These are phyloP conservation scores for Acleris laterana DNA, from an alignment of 2,888 invertebrate species.

Conservation along the genomic window DNA sequence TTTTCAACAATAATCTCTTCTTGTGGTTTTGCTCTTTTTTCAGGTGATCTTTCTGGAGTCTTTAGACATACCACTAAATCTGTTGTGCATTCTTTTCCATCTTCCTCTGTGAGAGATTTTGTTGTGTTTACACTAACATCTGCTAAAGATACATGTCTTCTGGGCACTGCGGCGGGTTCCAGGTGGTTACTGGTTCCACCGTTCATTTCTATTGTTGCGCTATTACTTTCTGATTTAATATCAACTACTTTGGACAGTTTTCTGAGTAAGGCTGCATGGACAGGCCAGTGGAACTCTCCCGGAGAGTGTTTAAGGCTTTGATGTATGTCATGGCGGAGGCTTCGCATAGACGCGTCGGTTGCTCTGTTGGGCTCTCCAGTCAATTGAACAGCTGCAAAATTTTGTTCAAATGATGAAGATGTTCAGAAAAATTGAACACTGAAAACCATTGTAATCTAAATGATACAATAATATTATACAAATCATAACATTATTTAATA, in stretches of 20 bases:
- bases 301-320: slow-evolving; percentile 60
- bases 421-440: too few relatives aligned
- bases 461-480: too few relatives aligned
- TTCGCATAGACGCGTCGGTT: slow-evolving; percentile 74
- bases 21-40: slow-evolving; percentile 46
- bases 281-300: slow-evolving; percentile 68
- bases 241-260: slow-evolving; percentile 78
- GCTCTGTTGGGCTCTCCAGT: slow-evolving; percentile 78
- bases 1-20: slow-evolving; percentile 72
- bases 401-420: not conserved
- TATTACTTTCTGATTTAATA: slow-evolving; percentile 69
- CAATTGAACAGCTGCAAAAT: slow-evolving; percentile 67
- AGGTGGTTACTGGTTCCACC: slow-evolving; percentile 63
- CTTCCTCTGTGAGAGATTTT: slow-evolving; percentile 66
- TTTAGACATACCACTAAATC: slow-evolving; percentile 44
- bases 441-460: too few relatives aligned
- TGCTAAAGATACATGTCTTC: slow-evolving; percentile 64
- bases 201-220: slow-evolving; percentile 65
- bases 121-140: slow-evolving; percentile 76
- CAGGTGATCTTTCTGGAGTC: slow-evolving; percentile 48
- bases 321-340: slow-evolving; percentile 71
- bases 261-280: slow-evolving; percentile 71
- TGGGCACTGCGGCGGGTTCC: slow-evolving; percentile 53
- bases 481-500: too few relatives aligned
- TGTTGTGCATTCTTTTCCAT: slow-evolving; percentile 54